These are phyloP conservation scores for Rhinichthys klamathensis DNA, from an alignment of 2,113 vertebrate species.

Conservation along the genomic window DNA sequence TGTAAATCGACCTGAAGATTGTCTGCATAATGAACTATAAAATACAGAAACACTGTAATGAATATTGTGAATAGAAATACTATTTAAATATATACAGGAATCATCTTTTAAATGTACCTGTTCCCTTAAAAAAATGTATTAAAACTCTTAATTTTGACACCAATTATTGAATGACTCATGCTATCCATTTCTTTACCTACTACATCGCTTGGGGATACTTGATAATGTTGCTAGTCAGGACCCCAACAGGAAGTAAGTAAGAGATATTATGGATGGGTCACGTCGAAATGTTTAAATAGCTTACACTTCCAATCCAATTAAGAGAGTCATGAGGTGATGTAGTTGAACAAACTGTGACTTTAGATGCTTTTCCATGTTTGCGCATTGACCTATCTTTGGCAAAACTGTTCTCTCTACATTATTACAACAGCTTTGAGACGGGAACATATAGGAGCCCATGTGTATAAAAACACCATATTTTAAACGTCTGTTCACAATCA, in stretches of 20 bases:
- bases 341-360: background rate
- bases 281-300: background rate
- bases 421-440: background rate
- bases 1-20: background rate
- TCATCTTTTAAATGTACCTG: no score
- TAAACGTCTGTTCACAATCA: constrained; percentile 26
- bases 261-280: background rate
- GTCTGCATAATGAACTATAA: background rate
- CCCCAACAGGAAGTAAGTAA: background rate
- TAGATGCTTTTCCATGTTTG: background rate
- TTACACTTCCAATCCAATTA: background rate
- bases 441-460: background rate
- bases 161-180: no score
- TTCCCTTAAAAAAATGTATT: background rate
- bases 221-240: background rate
- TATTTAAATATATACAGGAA: no score
- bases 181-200: no score
- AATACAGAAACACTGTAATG: background rate
- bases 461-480: background rate
- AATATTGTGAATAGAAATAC: background rate
- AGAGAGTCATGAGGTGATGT: background rate
- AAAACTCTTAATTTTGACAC: no score
- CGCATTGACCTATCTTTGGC: no score
- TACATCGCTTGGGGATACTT: no score
- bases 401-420: background rate